A percentile compares a stretch with the other conserved stretches of the same genome.
phyloP scores from a whole-genome alignment of 1,140 invertebrate species.

The Piezodorus guildinii region DNA sequence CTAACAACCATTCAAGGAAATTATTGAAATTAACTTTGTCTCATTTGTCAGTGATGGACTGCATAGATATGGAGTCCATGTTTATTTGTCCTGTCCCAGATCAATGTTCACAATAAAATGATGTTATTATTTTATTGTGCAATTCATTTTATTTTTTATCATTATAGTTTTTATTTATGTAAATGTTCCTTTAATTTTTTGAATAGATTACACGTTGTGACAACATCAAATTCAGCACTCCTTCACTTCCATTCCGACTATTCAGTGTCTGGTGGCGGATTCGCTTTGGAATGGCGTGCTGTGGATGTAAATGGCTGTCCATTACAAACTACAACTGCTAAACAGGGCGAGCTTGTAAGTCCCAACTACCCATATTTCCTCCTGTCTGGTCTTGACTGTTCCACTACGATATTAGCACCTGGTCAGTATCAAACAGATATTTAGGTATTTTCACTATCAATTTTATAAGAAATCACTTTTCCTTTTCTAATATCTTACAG shows the following conservation, averaged over 20 bases:
- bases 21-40: too few species aligned
- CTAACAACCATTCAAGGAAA: too few species aligned
- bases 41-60: too few species aligned
- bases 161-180: too few species aligned
- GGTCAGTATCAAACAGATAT: slow-evolving; percentile 27
- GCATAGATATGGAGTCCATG: too few species aligned
- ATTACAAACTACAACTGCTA: slow-evolving; percentile 46
- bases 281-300: slow-evolving; percentile 49
- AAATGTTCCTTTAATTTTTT: too few species aligned
- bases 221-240: slow-evolving; percentile 43
- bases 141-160: too few species aligned
- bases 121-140: too few species aligned
- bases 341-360: slow-evolving; percentile 43
- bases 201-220: slow-evolving; percentile 45
- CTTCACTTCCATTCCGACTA: slow-evolving; percentile 59
- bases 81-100: too few species aligned
- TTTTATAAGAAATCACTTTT: slow-evolving; percentile 33
- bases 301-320: slow-evolving; percentile 55
- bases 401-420: slow-evolving; percentile 50
- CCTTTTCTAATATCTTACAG: slow-evolving; percentile 36
- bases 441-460: background rate
- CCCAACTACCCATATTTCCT: slow-evolving; percentile 58
- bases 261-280: slow-evolving; percentile 50
- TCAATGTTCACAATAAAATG: too few species aligned
- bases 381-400: slow-evolving; percentile 51